These are phyloP conservation scores for Metopolophium dirhodum DNA, from an alignment of 1,140 invertebrate genomes.

Conservation along the genomic window DNA sequence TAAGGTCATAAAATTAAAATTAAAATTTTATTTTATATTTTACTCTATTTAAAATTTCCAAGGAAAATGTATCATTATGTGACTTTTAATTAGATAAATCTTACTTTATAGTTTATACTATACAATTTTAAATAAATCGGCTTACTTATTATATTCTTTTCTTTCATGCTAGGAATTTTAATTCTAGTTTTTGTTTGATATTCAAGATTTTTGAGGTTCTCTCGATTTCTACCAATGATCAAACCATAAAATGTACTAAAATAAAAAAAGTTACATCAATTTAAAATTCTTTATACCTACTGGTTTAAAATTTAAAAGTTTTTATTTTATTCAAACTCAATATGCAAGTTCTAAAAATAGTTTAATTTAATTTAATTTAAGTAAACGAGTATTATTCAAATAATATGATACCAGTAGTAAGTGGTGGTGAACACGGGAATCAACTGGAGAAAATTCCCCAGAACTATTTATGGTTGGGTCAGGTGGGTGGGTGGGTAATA, in stretches of 20 bases:
- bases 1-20: background rate
- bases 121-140: background rate
- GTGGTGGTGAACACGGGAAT: too few species aligned
- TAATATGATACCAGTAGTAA: background rate
- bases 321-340: background rate
- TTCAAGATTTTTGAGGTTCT: constrained; percentile 40
- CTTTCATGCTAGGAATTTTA: constrained; percentile 30
- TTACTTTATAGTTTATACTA: background rate
- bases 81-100: background rate
- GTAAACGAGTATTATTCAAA: background rate
- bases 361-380: background rate
- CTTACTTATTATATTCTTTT: constrained; percentile 44
- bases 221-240: constrained; percentile 46
- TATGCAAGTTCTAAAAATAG: background rate
- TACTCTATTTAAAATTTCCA: background rate
- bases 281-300: too few species aligned
- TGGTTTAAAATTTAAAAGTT: background rate
- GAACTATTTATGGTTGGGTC: too few species aligned
- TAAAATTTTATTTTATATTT: background rate
- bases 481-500: too few species aligned
- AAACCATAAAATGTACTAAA: constrained; percentile 50
- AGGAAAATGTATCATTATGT: background rate
- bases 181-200: constrained; percentile 43
- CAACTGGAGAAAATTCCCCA: too few species aligned
- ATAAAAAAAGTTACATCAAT: background rate